Evolutionary conservation across 2,113 vertebrate genomes (phyloP).

Genomic region (Cyprinodon brontotheroides): DNA sequence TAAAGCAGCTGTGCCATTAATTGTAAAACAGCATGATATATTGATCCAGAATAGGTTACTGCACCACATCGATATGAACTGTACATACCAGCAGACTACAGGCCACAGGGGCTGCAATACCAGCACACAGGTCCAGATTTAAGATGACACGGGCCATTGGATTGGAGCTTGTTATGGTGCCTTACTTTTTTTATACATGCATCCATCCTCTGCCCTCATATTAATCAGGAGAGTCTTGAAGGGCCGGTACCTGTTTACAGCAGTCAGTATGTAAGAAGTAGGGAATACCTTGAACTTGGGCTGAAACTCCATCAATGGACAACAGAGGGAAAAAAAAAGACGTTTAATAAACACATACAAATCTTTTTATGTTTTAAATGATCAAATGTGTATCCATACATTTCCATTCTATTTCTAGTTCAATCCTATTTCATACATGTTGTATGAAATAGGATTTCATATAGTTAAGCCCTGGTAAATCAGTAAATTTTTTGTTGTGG

Average conservation of each 20-base stretch:
- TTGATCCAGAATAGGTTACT: slow-evolving; percentile 68
- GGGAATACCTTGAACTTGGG: not conserved
- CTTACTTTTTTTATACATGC: not conserved
- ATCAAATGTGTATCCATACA: not conserved
- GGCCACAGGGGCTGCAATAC: slow-evolving; percentile 22
- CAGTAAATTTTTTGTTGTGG: not conserved
- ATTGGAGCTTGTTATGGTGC: not conserved
- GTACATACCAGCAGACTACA: slow-evolving; percentile 41
- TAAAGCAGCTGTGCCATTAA: slow-evolving; percentile 69
- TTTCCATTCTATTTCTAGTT: not conserved
- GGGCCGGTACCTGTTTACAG: not conserved
- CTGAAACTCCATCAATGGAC: not conserved
- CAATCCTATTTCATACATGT: not conserved
- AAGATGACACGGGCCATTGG: not conserved
- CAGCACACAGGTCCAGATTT: not conserved
- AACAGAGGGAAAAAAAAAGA: not conserved
- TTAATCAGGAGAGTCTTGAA: not conserved
- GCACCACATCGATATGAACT: slow-evolving; percentile 68
- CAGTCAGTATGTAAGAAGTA: not conserved
- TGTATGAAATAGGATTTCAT: not conserved
- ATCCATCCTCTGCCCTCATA: not conserved
- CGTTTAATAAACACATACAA: not conserved
- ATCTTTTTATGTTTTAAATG: not conserved
- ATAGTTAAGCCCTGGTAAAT: not conserved
- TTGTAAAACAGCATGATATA: slow-evolving; percentile 66